Conservation (phyloP, 2,797 vertebrate species). For the Picus viridis region DNA sequence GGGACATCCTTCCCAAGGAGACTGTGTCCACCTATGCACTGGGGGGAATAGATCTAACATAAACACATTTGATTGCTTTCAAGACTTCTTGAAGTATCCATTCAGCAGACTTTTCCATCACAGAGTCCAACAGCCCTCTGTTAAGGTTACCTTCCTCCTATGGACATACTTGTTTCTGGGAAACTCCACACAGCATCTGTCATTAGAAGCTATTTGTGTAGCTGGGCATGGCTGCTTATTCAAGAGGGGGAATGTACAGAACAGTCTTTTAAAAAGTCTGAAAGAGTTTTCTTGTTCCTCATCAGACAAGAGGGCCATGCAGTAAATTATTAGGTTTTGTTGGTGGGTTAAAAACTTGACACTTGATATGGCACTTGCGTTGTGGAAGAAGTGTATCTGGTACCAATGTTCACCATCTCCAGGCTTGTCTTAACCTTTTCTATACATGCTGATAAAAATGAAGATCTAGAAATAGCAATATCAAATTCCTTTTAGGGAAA, state of each 20-base stretch:
- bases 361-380: not conserved
- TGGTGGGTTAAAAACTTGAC: not conserved
- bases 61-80: not conserved
- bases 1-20: not conserved
- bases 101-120: not conserved
- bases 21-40: fast-evolving
- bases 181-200: not conserved
- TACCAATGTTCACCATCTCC: not conserved
- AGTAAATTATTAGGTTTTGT: not conserved
- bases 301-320: not conserved
- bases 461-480: not conserved
- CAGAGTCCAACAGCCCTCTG: not conserved
- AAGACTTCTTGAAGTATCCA: not conserved
- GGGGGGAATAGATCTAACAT: not conserved
- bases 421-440: not conserved
- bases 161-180: not conserved
- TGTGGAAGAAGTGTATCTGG: not conserved
- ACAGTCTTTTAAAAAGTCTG: not conserved
- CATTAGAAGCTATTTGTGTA: not conserved
- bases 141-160: not conserved
- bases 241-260: not conserved
- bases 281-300: not conserved
- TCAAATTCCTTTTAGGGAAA: not conserved
- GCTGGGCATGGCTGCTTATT: not conserved
- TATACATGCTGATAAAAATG: not conserved